phyloP scores from a whole-genome alignment of 2,797 vertebrate genomes.

The Melanotaenia maccullochi region DNA sequence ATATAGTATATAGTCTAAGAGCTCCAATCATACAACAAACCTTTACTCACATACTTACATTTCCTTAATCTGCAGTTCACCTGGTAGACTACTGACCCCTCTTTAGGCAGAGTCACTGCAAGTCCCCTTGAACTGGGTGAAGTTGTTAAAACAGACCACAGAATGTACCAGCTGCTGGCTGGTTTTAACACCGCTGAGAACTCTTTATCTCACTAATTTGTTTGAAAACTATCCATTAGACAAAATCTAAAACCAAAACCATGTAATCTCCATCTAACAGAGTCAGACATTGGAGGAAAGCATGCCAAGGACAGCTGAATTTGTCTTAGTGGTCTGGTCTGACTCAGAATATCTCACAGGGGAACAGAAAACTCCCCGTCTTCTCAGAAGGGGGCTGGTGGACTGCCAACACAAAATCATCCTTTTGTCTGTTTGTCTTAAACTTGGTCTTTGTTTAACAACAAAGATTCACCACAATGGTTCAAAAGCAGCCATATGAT shows the following conservation, averaged over 20 bases:
- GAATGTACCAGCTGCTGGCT: neutral
- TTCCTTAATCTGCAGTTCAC: neutral
- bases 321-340: constrained; percentile 46
- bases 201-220: neutral
- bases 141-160: neutral
- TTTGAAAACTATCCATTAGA: constrained; percentile 15
- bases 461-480: neutral
- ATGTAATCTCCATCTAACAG: constrained; percentile 26
- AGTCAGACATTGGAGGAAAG: constrained; percentile 49
- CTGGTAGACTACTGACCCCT: neutral
- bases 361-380: constrained; percentile 25
- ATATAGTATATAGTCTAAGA: neutral
- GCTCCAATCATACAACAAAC: neutral
- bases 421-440: constrained; percentile 1
- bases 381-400: constrained; percentile 31
- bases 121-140: too few species aligned
- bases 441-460: constrained; percentile 12
- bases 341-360: constrained; percentile 54
- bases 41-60: neutral
- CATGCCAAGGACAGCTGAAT: constrained; percentile 67
- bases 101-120: neutral
- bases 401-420: constrained; percentile 17
- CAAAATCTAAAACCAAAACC: constrained; percentile 23
- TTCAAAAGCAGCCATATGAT: constrained; percentile 1
- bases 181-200: neutral